Conservation (phyloP, 2,797 vertebrate genomes). For the Oophaga sylvatica region DNA sequence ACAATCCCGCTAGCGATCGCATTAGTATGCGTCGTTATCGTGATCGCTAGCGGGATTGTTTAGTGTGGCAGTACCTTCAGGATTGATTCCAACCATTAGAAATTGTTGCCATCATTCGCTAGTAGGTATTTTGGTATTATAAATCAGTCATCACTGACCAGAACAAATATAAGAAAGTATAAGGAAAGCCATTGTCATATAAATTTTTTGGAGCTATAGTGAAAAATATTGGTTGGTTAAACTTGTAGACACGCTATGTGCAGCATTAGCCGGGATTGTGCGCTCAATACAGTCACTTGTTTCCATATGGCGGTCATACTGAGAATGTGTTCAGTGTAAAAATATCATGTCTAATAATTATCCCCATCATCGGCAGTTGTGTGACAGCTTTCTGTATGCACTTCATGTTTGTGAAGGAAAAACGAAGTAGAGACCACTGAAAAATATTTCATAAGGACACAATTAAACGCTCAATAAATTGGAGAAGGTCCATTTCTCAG, state of each 20-base stretch:
- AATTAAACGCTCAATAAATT: conserved; percentile 48
- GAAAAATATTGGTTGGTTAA: too few relatives aligned
- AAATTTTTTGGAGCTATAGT: too few relatives aligned
- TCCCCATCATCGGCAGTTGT: not conserved
- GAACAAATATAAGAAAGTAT: too few relatives aligned
- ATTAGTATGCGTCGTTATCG: too few relatives aligned
- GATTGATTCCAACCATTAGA: too few relatives aligned
- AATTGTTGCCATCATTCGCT: not conserved
- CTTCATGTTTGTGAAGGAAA: conserved; percentile 2
- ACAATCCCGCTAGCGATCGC: too few relatives aligned
- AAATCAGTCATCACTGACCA: not conserved
- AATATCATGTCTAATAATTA: not conserved
- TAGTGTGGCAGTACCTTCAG: too few relatives aligned
- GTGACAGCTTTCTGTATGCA: not conserved
- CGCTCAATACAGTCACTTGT: not conserved
- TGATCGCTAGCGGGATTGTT: too few relatives aligned
- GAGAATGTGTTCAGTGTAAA: not conserved
- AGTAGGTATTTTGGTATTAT: not conserved
- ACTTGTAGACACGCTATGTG: too few relatives aligned
- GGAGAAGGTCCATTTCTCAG: conserved; percentile 48
- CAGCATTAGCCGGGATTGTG: too few relatives aligned
- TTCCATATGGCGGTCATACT: not conserved
- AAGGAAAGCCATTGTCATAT: too few relatives aligned
- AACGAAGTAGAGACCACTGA: not conserved
- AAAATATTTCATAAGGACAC: conserved; percentile 41